phyloP scores from a whole-genome alignment of 2,797 vertebrate species.

The Pterois miles region DNA sequence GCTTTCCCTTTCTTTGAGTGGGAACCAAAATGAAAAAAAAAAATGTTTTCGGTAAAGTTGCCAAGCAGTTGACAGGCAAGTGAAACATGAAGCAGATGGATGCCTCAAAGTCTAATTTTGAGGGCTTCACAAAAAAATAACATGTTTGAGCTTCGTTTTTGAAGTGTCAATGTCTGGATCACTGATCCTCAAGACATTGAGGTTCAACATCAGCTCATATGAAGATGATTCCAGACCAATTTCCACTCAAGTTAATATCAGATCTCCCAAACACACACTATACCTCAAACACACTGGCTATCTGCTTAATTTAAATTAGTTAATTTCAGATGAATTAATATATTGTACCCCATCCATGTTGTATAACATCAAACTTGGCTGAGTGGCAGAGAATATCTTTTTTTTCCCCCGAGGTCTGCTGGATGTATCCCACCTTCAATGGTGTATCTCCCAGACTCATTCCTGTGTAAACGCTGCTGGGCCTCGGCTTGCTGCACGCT shows the following conservation, averaged over 20 bases:
- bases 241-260: slow-evolving; percentile 11
- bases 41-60: slow-evolving; percentile 44
- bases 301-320: slow-evolving; percentile 37
- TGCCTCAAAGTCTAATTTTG: slow-evolving; percentile 39
- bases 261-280: not conserved
- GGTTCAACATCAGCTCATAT: slow-evolving; percentile 17
- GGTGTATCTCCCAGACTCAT: slow-evolving; percentile 68
- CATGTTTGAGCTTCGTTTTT: slow-evolving; percentile 34
- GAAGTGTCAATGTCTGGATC: slow-evolving; percentile 6
- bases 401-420: slow-evolving; percentile 32
- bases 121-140: slow-evolving; percentile 32
- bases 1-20: slow-evolving; percentile 38
- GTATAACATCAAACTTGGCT: slow-evolving; percentile 48
- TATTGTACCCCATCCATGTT: slow-evolving; percentile 39
- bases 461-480: slow-evolving; percentile 80
- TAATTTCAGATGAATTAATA: slow-evolving; percentile 53
- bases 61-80: slow-evolving; percentile 27
- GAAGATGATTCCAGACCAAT: slow-evolving; percentile 28
- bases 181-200: slow-evolving; percentile 6
- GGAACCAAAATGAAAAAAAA: slow-evolving; percentile 5
- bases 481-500: slow-evolving; percentile 62
- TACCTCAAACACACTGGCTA: slow-evolving; percentile 20
- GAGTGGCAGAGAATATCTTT: slow-evolving; percentile 33
- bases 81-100: slow-evolving; percentile 16
- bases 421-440: slow-evolving; percentile 63